These are phyloP conservation scores for Chaetodon trifasciatus DNA, from an alignment of 2,797 vertebrate genomes.

Conservation along the genomic window DNA sequence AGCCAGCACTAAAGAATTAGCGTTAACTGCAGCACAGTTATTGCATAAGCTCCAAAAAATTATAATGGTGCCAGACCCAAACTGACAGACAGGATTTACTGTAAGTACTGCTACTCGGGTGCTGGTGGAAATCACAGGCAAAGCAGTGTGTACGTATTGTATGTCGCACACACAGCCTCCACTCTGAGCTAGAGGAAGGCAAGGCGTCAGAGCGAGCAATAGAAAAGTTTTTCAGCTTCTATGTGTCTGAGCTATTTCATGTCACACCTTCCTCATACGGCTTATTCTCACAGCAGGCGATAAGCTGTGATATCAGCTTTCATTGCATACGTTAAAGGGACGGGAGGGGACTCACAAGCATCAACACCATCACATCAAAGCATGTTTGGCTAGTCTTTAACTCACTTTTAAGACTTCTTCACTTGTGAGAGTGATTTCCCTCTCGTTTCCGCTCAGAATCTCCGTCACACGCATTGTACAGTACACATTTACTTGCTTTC, in stretches of 20 bases:
- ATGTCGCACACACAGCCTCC: slow-evolving; percentile 11
- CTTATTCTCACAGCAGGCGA: slow-evolving; percentile 59
- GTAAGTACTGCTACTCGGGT: slow-evolving; percentile 21
- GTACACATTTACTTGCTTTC: slow-evolving; percentile 1
- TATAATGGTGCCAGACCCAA: not conserved
- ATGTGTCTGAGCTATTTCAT: slow-evolving; percentile 66
- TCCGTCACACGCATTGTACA: not conserved
- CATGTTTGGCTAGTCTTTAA: slow-evolving; percentile 50
- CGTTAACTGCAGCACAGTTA: not conserved
- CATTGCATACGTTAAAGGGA: slow-evolving; percentile 60
- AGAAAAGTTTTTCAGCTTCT: slow-evolving; percentile 38
- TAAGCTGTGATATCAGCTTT: slow-evolving; percentile 73
- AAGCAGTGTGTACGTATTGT: slow-evolving; percentile 13
- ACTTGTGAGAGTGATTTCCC: slow-evolving; percentile 17
- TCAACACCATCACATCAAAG: slow-evolving; percentile 66
- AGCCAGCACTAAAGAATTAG: not conserved
- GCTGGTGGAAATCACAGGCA: slow-evolving; percentile 25
- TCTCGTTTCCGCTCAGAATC: not conserved
- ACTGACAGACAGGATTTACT: slow-evolving; percentile 10
- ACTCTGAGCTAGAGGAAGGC: slow-evolving; percentile 29
- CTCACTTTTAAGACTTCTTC: slow-evolving; percentile 26
- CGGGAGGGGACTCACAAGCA: slow-evolving; percentile 40
- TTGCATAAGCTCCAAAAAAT: not conserved
- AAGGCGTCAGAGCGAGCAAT: slow-evolving; percentile 44
- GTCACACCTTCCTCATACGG: slow-evolving; percentile 64